phyloP scores from a whole-genome alignment of 1,140 invertebrate genomes.

The Sitobion miscanthi region DNA sequence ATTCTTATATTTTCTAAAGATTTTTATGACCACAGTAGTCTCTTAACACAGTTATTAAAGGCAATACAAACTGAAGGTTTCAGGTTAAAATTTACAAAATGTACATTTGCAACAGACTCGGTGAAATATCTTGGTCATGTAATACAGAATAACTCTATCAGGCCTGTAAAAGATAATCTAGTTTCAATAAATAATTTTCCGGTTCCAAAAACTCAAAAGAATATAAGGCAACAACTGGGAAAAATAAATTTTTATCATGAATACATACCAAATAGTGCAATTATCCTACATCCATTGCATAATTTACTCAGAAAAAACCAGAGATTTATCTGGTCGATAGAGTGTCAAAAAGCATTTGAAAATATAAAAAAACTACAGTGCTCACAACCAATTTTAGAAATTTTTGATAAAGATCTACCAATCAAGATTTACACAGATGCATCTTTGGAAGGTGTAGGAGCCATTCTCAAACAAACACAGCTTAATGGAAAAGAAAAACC shows the following conservation, averaged over 20 bases:
- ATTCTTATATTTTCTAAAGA: too few relatives aligned
- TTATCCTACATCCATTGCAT: conserved; percentile 61
- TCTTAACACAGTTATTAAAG: too few relatives aligned
- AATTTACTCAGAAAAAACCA: conserved; percentile 61
- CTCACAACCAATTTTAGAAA: conserved; percentile 61
- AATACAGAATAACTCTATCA: too few relatives aligned
- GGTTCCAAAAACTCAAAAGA: too few relatives aligned
- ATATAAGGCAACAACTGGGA: too few relatives aligned
- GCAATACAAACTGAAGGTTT: too few relatives aligned
- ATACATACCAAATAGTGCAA: conserved; percentile 61
- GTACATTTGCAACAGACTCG: too few relatives aligned
- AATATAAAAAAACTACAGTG: conserved; percentile 62
- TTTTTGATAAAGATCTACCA: conserved; percentile 61
- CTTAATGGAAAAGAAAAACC: conserved; percentile 60
- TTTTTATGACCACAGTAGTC: too few relatives aligned
- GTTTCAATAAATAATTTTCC: too few relatives aligned
- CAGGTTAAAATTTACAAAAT: too few relatives aligned
- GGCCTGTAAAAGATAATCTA: too few relatives aligned
- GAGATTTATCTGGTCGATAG: conserved; percentile 61
- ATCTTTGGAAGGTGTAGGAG: conserved; percentile 61
- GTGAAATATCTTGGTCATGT: too few relatives aligned
- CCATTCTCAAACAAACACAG: conserved; percentile 62
- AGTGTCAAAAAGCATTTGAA: conserved; percentile 62
- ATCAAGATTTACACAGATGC: conserved; percentile 62
- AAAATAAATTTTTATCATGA: conserved; percentile 40